phyloP scores from a whole-genome alignment of 2,888 invertebrate species.

The Metellina segmentata region DNA sequence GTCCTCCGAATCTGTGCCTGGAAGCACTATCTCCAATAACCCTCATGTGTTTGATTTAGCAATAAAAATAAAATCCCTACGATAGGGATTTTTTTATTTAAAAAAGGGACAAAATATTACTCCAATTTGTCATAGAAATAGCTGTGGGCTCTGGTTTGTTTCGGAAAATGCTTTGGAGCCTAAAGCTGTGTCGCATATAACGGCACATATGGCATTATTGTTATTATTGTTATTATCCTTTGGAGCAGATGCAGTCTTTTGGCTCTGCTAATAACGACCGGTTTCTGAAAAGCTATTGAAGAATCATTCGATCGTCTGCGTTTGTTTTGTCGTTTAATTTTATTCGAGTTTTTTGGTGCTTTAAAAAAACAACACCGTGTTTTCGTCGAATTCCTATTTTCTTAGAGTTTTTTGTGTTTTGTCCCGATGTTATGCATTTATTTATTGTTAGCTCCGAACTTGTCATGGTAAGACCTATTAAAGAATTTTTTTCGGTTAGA shows the following conservation, averaged over 20 bases:
- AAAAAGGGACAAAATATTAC: slow-evolving; percentile 66
- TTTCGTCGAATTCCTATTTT: slow-evolving; percentile 28
- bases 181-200: slow-evolving; percentile 32
- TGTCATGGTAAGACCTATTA: not conserved
- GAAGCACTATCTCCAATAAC: not conserved
- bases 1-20: slow-evolving; percentile 6
- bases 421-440: not conserved
- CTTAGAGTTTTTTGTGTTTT: slow-evolving; percentile 14
- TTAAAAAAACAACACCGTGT: slow-evolving; percentile 1
- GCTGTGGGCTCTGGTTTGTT: slow-evolving; percentile 39
- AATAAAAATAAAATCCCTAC: slow-evolving; percentile 68
- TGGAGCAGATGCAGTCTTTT: slow-evolving; percentile 30
- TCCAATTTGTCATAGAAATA: slow-evolving; percentile 75
- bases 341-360: not conserved
- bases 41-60: slow-evolving; percentile 59
- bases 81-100: slow-evolving; percentile 50
- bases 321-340: too few relatives aligned
- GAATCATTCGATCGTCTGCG: slow-evolving; percentile 48
- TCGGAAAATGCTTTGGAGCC: slow-evolving; percentile 51
- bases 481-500: not conserved
- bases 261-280: slow-evolving; percentile 52
- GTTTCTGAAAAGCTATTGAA: slow-evolving; percentile 63
- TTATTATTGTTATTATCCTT: slow-evolving; percentile 62
- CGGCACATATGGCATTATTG: slow-evolving; percentile 45
- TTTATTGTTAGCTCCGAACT: slow-evolving; percentile 8